Conservation (phyloP, 2,797 vertebrate genomes). For the Sardinella longiceps region DNA sequence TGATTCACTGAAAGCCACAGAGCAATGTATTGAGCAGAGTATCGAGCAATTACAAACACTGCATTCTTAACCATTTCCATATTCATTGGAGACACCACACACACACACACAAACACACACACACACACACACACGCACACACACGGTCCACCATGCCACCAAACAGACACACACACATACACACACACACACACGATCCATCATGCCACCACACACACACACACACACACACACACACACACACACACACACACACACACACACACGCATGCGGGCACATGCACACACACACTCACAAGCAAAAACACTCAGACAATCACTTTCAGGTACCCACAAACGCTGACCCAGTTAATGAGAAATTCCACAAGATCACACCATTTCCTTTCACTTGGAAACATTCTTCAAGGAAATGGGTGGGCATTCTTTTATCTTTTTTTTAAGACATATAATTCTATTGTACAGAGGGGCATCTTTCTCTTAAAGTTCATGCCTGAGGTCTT, state of each 20-base stretch:
- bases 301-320: constrained; percentile 8
- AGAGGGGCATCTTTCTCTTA: not conserved
- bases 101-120: constrained; percentile 30
- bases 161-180: constrained; percentile 28
- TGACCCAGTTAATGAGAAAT: constrained; percentile 18
- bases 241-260: not conserved
- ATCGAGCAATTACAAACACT: constrained; percentile 57
- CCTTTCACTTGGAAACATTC: constrained; percentile 8
- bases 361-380: not conserved
- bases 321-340: not conserved
- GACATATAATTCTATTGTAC: not conserved
- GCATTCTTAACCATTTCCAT: constrained; percentile 64
- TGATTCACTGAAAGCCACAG: constrained; percentile 66
- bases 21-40: constrained; percentile 60
- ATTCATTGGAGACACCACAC: constrained; percentile 25
- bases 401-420: not conserved
- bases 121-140: constrained; percentile 10
- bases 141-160: too few species aligned
- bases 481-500: not conserved
- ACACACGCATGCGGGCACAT: constrained; percentile 1
- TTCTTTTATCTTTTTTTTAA: not conserved
- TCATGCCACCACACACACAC: too few species aligned
- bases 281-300: constrained; percentile 32
- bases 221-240: constrained; percentile 30
- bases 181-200: too few species aligned